A percentile compares a stretch with the other conserved stretches of the same genome.
Evolutionary conservation across 2,113 vertebrate species (phyloP).

Genomic region (Pitta sordida): DNA sequence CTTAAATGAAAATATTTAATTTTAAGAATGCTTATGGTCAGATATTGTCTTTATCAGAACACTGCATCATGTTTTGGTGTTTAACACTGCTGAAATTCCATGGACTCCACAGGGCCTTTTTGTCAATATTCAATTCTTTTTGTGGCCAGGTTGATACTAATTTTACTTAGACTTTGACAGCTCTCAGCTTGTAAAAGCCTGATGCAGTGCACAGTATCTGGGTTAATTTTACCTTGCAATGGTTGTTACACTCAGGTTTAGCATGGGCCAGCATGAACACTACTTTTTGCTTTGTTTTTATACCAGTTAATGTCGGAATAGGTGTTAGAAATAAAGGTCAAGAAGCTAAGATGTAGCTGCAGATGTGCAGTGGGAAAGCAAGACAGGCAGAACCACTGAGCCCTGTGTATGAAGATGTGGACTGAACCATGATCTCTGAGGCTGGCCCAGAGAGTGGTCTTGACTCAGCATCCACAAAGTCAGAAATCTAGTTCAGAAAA

Average conservation of each 20-base stretch:
- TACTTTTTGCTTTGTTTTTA: neutral
- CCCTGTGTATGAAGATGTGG: rapidly evolving
- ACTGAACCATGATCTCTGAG: rapidly evolving
- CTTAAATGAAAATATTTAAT: neutral
- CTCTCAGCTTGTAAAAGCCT: neutral
- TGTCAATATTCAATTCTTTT: neutral
- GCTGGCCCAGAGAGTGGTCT: rapidly evolving
- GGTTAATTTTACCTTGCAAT: neutral
- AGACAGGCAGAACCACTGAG: no score
- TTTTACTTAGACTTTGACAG: neutral
- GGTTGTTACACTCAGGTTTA: neutral
- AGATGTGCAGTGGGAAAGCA: rapidly evolving
- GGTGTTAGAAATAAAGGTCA: neutral
- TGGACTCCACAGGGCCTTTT: neutral
- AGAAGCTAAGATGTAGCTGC: neutral
- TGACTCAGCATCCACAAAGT: neutral
- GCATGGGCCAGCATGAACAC: neutral
- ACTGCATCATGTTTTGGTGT: rapidly evolving
- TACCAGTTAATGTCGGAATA: neutral
- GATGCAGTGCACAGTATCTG: neutral
- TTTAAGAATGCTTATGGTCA: neutral
- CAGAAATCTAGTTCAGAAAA: neutral
- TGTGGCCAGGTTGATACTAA: neutral
- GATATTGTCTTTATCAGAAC: neutral
- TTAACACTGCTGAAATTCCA: neutral